Evolutionary conservation across 2,113 vertebrate species (phyloP).

Genomic region (Octodon degus): DNA sequence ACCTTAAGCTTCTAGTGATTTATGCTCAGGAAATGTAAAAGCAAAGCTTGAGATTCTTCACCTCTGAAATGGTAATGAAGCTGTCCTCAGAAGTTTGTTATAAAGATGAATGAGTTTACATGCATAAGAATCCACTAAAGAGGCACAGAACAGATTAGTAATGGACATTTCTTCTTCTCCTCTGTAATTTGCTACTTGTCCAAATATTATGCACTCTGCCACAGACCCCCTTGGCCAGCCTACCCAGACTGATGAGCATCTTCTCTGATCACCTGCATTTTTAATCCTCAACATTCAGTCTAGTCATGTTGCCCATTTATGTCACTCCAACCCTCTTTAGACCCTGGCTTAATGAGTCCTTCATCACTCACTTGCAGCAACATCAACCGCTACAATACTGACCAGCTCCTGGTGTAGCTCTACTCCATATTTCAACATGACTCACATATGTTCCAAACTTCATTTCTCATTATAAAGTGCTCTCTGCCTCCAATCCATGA

Average conservation of each 20-base stretch:
- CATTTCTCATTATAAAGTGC: neutral
- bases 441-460: neutral
- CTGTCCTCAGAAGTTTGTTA: neutral
- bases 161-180: neutral
- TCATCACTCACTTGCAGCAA: neutral
- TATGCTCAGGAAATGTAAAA: neutral
- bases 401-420: neutral
- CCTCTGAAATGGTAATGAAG: neutral
- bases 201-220: neutral
- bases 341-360: neutral
- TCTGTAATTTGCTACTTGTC: neutral
- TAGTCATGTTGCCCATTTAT: neutral
- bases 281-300: neutral
- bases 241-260: neutral
- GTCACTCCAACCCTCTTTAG: neutral
- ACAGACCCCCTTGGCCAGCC: neutral
- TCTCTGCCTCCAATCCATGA: neutral
- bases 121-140: neutral
- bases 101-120: conserved; percentile 38
- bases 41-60: conserved; percentile 2
- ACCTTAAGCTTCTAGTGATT: neutral
- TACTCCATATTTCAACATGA: neutral
- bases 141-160: neutral
- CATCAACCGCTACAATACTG: neutral
- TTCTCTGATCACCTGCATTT: neutral